These are phyloP conservation scores for Dorcus parallelipipedus DNA, from an alignment of 2,888 invertebrate species.

Conservation along the genomic window DNA sequence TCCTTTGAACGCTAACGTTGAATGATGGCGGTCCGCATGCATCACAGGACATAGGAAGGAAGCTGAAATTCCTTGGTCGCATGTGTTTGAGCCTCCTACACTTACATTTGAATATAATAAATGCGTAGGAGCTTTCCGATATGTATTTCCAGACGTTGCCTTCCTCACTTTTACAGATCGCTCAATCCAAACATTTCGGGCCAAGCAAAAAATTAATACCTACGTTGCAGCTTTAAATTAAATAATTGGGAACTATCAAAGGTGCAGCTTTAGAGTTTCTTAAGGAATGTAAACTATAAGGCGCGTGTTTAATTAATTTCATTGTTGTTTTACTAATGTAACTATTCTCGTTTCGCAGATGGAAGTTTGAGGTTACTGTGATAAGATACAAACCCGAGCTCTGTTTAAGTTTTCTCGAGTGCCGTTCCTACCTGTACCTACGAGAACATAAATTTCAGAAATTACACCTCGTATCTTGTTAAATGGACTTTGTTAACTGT, in stretches of 20 bases:
- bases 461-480: conserved; percentile 12
- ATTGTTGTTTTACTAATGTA: too few relatives aligned
- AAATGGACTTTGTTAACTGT: conserved; percentile 9
- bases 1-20: conserved; percentile 35
- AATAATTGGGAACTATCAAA: too few relatives aligned
- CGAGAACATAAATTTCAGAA: conserved; percentile 13
- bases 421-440: conserved; percentile 10
- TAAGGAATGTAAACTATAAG: too few relatives aligned
- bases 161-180: too few relatives aligned
- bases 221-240: too few relatives aligned
- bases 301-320: too few relatives aligned
- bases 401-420: conserved; percentile 5
- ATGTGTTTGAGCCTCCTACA: neutral
- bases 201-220: too few relatives aligned
- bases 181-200: too few relatives aligned
- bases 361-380: neutral
- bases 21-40: conserved; percentile 34
- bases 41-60: conserved; percentile 26
- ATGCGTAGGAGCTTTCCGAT: too few relatives aligned
- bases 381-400: conserved; percentile 3
- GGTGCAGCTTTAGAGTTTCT: too few relatives aligned
- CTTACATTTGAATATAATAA: neutral
- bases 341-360: too few relatives aligned
- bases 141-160: too few relatives aligned
- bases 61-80: neutral